Evolutionary conservation across 2,888 invertebrate species (phyloP), one percentile per base, ranked within the genome.

Genomic region (Leucophora obtusa): DNA sequence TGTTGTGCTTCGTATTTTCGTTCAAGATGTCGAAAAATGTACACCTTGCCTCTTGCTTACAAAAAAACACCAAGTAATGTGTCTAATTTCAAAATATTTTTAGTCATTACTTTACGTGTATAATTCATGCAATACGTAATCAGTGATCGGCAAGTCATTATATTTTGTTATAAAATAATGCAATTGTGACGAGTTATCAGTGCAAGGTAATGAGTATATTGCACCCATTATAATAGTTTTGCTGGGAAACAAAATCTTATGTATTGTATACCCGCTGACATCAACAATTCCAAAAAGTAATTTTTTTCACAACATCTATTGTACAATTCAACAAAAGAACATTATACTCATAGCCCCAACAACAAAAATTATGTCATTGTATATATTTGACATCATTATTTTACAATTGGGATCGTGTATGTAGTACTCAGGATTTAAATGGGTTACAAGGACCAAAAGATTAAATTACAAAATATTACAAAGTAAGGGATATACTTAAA

Each of bases 351-450:
- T 38, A 38, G 11, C 11, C 3, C 1, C 38, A 38, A 4, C 10
- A 47, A 69, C 9, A 56, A n/a, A 65, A 66, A 71, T 75, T 79
- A 75, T 79, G 79, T 79, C 79, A 79, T 75, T 59, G 56, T 47
- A 4, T 28, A 7, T 63, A 50, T 71, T 73, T 73, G 73, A 70
- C 77, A 73, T 73, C 77, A 73, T 60, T 56, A n/a, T 14, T 28
- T 6, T 28, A 43, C 18, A 33, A 24, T 68, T 28, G 54, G 33
- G 21, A n/a, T 7, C 15, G 18, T 14, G 17, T 11, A n/a, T 17
- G 28, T 24, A 51, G 11, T 33, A 33, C 28, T 33, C 63, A 51
- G 21, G 59, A 24, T 33, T n/a, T 9, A 58, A 33, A 58, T 24
- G 21, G 43, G 54, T 54, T 54, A 7, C 28, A 11, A 24, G 24